A percentile compares a stretch with the other conserved stretches of the same genome.
These are phyloP conservation scores for Drosophila tanythrix DNA, from an alignment of 2,888 invertebrate genomes.

Conservation along the genomic window DNA sequence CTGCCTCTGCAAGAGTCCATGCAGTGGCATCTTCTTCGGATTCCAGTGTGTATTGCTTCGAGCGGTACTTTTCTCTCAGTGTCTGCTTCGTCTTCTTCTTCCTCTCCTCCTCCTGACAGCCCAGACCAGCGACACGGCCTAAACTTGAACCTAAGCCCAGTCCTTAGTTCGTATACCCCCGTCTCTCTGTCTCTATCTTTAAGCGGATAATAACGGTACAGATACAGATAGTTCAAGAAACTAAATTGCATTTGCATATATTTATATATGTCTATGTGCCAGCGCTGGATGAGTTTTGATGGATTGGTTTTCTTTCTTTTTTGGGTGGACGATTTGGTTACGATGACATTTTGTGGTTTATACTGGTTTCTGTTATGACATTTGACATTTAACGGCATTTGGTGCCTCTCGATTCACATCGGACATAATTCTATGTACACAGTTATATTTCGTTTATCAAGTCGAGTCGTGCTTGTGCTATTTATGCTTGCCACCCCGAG, in stretches of 20 bases:
- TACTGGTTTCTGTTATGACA: background rate
- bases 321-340: conserved; percentile 10
- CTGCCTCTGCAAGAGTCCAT: background rate
- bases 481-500: conserved; percentile 13
- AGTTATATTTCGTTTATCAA: background rate
- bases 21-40: conserved; percentile 12
- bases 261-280: conserved; percentile 23
- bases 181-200: background rate
- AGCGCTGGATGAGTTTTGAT: conserved; percentile 19
- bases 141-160: background rate
- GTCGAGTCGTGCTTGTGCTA: conserved; percentile 12
- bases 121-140: conserved; percentile 33
- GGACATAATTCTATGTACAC: background rate
- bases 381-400: conserved; percentile 26
- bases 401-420: conserved; percentile 9
- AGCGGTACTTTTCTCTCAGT: background rate
- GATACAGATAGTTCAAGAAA: background rate
- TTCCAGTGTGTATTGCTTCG: background rate
- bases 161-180: background rate
- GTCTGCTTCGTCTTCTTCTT: background rate
- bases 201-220: background rate
- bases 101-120: conserved; percentile 17
- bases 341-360: conserved; percentile 38
- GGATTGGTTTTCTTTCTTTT: background rate
- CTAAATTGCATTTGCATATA: conserved; percentile 11